Conservation (phyloP, 2,888 invertebrate genomes). For the Homarus gammarus region DNA sequence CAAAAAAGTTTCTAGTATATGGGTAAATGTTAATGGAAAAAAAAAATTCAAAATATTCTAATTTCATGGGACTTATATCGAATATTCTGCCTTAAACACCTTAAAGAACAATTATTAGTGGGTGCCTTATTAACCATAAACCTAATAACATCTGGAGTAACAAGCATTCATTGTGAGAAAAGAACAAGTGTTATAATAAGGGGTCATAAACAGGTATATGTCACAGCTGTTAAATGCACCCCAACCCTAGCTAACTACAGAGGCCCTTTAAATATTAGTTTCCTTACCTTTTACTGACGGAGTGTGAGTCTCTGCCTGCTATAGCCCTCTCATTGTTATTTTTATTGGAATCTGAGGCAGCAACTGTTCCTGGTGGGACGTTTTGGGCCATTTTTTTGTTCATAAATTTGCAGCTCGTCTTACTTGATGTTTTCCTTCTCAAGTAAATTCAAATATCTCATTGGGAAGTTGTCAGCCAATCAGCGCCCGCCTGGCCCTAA, state of each 20-base stretch:
- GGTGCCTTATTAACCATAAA: too few relatives aligned
- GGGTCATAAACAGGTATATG: too few relatives aligned
- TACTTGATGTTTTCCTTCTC: neutral
- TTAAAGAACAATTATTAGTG: too few relatives aligned
- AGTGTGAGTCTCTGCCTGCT: conserved; percentile 62
- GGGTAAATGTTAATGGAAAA: too few relatives aligned
- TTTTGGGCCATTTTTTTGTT: conserved; percentile 60
- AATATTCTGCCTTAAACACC: too few relatives aligned
- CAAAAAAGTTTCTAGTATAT: too few relatives aligned
- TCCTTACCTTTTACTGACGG: conserved; percentile 63
- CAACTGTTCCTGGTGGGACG: conserved; percentile 43
- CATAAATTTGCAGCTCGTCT: neutral
- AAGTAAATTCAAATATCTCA: conserved; percentile 44
- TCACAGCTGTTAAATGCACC: conserved; percentile 4
- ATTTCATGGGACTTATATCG: too few relatives aligned
- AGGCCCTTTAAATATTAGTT: conserved; percentile 7
- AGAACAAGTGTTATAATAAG: too few relatives aligned
- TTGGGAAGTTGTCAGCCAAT: conserved; percentile 4
- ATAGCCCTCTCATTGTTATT: conserved; percentile 44
- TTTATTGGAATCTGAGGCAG: conserved; percentile 44
- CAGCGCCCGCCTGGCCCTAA: neutral
- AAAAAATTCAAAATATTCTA: too few relatives aligned
- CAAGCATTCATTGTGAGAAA: too few relatives aligned
- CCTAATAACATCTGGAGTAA: too few relatives aligned
- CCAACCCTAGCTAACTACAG: neutral